Evolutionary conservation across 2,888 invertebrate genomes (phyloP).

Genomic region (Biston stratarius): DNA sequence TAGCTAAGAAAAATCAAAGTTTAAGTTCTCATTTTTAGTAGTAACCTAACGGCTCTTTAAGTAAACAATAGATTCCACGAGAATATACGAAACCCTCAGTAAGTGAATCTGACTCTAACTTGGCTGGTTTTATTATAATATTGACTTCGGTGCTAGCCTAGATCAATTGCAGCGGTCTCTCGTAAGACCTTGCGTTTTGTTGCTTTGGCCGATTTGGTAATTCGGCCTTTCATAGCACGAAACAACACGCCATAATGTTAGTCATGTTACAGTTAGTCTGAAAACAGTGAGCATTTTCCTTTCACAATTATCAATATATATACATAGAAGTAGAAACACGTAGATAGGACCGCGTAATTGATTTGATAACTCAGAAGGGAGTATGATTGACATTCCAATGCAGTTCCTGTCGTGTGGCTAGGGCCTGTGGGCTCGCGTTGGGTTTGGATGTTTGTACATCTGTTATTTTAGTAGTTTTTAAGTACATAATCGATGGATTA

Average conservation of each 20-base stretch:
- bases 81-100: too few relatives aligned
- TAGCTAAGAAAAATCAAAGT: too few relatives aligned
- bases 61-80: too few relatives aligned
- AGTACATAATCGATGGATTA: conserved; percentile 1
- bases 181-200: conserved; percentile 65
- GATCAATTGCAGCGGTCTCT: conserved; percentile 55
- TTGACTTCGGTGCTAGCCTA: conserved; percentile 49
- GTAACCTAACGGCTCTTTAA: too few relatives aligned
- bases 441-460: background rate
- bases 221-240: conserved; percentile 59
- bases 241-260: conserved; percentile 49
- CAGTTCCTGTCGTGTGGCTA: conserved; percentile 6
- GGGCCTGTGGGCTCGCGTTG: background rate
- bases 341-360: background rate
- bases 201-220: conserved; percentile 53
- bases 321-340: background rate
- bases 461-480: background rate
- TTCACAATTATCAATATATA: background rate
- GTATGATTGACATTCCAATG: background rate
- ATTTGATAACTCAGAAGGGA: background rate
- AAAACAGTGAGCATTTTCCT: background rate
- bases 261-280: conserved; percentile 31
- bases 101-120: too few relatives aligned
- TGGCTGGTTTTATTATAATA: conserved; percentile 36
- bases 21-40: too few relatives aligned